A percentile compares a stretch with the other conserved stretches of the same genome.
Conservation (phyloP, 2,113 vertebrate genomes). For the Microcebus murinus region DNA sequence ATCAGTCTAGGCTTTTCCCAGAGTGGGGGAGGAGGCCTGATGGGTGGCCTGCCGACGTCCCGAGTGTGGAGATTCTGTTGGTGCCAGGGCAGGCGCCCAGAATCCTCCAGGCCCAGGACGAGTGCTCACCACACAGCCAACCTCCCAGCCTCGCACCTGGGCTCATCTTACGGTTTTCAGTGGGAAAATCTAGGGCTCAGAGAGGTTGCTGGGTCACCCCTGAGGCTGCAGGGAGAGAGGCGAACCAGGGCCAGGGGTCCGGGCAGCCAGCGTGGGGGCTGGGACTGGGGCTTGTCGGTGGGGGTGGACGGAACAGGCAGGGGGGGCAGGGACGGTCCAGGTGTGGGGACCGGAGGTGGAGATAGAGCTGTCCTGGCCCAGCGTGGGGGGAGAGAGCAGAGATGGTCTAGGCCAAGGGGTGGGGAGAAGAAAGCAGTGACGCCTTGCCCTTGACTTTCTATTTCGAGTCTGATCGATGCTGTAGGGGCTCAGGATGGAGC, state of each 20-base stretch:
- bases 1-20: neutral
- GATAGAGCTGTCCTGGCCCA: neutral
- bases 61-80: neutral
- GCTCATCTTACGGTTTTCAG: neutral
- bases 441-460: conserved; percentile 31
- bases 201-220: neutral
- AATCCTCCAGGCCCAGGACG: neutral
- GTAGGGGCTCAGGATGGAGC: neutral
- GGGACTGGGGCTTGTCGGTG: neutral
- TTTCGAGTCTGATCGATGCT: conserved; percentile 30
- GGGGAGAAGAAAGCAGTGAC: neutral
- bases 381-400: no score
- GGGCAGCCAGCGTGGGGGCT: neutral
- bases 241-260: neutral
- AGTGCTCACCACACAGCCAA: neutral
- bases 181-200: neutral
- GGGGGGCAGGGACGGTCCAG: neutral
- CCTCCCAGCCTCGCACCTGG: neutral
- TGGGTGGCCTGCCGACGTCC: neutral
- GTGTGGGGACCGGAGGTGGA: neutral
- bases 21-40: neutral
- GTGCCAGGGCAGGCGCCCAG: neutral
- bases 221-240: neutral
- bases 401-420: neutral
- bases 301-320: neutral